A percentile compares a stretch with the other conserved stretches of the same genome.
Conservation (phyloP, 2,797 vertebrate genomes). For the Etheostoma nigrum region DNA sequence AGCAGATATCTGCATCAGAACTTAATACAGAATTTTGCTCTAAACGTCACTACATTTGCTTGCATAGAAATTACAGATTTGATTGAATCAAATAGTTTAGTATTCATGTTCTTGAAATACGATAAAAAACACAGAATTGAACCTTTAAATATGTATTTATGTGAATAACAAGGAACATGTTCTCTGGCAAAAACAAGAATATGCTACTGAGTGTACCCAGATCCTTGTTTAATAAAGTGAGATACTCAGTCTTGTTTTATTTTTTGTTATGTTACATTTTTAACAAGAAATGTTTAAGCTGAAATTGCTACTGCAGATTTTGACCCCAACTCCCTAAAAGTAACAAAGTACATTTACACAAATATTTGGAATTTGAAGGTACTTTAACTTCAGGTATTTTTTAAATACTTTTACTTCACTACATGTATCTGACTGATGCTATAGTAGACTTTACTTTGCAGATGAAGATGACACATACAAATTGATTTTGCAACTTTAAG, state of each 20-base stretch:
- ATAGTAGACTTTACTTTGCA: neutral
- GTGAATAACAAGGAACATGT: neutral
- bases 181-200: neutral
- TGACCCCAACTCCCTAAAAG: neutral
- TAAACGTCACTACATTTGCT: neutral
- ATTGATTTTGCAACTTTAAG: neutral
- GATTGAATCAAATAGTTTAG: neutral
- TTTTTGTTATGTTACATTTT: neutral
- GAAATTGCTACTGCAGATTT: neutral
- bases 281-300: neutral
- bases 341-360: neutral
- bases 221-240: constrained; percentile 7
- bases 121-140: neutral
- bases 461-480: neutral
- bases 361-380: neutral
- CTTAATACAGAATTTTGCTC: neutral
- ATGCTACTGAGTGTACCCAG: neutral
- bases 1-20: neutral
- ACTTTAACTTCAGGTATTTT: neutral
- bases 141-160: neutral
- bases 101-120: neutral
- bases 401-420: neutral
- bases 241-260: neutral
- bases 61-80: neutral
- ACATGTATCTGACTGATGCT: neutral